Evolutionary conservation across 2,797 vertebrate genomes (phyloP).

Genomic region (Pogonophryne albipinna): DNA sequence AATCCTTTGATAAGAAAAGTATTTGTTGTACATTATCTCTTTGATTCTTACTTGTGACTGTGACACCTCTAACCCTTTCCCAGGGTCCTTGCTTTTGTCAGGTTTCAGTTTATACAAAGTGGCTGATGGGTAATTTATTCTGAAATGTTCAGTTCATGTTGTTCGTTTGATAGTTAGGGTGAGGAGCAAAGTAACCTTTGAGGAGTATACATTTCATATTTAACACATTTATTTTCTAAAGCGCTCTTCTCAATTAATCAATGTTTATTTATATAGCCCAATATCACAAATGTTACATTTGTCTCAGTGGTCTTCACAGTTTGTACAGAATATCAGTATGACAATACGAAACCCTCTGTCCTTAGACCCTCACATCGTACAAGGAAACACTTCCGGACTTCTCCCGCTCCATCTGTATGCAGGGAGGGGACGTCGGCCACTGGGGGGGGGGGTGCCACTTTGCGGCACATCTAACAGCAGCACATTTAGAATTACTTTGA

Average conservation of each 20-base stretch:
- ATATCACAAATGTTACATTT: no score
- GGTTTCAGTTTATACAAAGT: neutral
- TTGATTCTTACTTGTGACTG: no score
- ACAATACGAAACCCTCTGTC: no score
- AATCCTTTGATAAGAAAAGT: no score
- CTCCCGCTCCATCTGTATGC: slow-evolving; percentile 62
- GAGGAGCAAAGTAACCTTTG: slow-evolving; percentile 7
- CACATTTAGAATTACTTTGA: slow-evolving; percentile 57
- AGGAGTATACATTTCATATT: slow-evolving; percentile 33
- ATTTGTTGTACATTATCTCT: no score
- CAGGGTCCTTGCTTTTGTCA: neutral
- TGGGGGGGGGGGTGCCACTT: slow-evolving; percentile 59
- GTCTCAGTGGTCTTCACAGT: no score
- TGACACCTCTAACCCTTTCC: neutral
- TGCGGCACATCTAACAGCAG: slow-evolving; percentile 53
- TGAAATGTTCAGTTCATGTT: neutral
- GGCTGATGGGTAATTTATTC: neutral
- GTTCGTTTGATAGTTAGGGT: slow-evolving; percentile 4
- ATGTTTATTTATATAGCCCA: no score
- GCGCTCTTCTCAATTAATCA: slow-evolving; percentile 4
- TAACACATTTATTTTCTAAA: slow-evolving; percentile 61
- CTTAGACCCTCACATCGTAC: no score
- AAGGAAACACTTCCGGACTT: no score
- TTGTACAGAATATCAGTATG: no score
- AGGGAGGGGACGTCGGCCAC: slow-evolving; percentile 34